Evolutionary conservation across 2,888 invertebrate species (phyloP).

Genomic region (Hanleya hanleyi): DNA sequence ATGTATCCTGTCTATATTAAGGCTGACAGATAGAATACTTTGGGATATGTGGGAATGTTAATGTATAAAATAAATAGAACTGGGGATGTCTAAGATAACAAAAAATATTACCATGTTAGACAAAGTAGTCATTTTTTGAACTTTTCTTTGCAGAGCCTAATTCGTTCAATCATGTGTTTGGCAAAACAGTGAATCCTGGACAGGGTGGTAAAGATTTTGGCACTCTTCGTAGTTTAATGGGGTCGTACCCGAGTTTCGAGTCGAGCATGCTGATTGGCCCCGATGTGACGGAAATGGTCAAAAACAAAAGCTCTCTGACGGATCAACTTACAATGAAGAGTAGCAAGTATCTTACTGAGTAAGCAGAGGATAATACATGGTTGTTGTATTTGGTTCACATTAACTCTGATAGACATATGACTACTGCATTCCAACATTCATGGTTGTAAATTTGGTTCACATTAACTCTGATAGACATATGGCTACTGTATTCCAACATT

Average conservation of each 20-base stretch:
- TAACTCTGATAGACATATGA: too few species aligned
- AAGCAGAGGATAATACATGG: too few species aligned
- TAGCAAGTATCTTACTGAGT: too few species aligned
- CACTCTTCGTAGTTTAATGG: not conserved
- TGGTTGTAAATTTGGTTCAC: too few species aligned
- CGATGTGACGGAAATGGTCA: constrained; percentile 4
- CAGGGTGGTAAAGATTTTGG: constrained; percentile 9
- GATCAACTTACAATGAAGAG: too few species aligned
- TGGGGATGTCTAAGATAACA: not conserved
- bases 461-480: too few species aligned
- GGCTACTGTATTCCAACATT: too few species aligned
- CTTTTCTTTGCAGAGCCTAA: constrained; percentile 36
- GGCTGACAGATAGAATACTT: too few species aligned
- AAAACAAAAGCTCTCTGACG: too few species aligned
- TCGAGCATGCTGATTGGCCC: constrained; percentile 5
- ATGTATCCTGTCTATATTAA: too few species aligned
- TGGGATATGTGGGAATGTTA: not conserved
- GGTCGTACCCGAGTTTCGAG: not conserved
- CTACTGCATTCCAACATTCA: too few species aligned
- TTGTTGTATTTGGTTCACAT: too few species aligned
- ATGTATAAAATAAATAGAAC: not conserved
- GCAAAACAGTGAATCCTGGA: constrained; percentile 31
- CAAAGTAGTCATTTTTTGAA: not conserved
- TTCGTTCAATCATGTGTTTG: constrained; percentile 33
- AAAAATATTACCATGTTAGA: not conserved